phyloP scores from a whole-genome alignment of 2,888 invertebrate genomes.

The Plusia festucae region DNA sequence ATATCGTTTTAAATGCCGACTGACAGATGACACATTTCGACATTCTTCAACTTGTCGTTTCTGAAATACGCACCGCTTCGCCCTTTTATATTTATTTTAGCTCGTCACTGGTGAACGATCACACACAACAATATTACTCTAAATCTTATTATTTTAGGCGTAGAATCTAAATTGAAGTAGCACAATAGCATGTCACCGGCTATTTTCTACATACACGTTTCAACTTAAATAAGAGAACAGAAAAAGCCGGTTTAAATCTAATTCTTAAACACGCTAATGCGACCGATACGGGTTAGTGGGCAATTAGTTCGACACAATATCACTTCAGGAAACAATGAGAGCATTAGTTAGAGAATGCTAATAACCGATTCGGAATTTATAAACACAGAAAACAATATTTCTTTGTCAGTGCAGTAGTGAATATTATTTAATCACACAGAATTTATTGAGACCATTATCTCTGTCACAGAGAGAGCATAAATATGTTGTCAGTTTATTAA shows the following conservation, averaged over 20 bases:
- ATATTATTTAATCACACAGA: conserved; percentile 73
- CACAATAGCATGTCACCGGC: conserved; percentile 24
- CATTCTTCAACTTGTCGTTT: conserved; percentile 89
- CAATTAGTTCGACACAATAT: conserved; percentile 60
- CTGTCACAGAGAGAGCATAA: conserved; percentile 75
- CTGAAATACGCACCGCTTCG: conserved; percentile 80
- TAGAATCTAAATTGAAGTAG: conserved; percentile 58
- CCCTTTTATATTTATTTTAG: conserved; percentile 82
- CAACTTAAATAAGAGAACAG: conserved; percentile 77
- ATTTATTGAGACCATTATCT: conserved; percentile 79
- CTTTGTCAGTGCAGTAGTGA: conserved; percentile 62
- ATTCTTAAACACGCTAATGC: conserved; percentile 75
- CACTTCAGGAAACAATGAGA: conserved; percentile 33
- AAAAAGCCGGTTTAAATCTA: conserved; percentile 73
- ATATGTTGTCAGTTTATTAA: conserved; percentile 83
- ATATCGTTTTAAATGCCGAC: conserved; percentile 88
- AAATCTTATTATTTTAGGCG: conserved; percentile 57
- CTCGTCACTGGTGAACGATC: conserved; percentile 67
- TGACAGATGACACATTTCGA: conserved; percentile 89
- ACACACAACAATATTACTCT: conserved; percentile 51
- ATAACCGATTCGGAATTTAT: conserved; percentile 15
- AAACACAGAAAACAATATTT: conserved; percentile 57
- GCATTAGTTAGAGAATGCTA: conserved; percentile 2
- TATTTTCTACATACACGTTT: conserved; percentile 68
- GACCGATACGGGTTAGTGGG: conserved; percentile 72